Evolutionary conservation across 1,140 invertebrate genomes (phyloP).

Genomic region (Hylyphantes graminicola): DNA sequence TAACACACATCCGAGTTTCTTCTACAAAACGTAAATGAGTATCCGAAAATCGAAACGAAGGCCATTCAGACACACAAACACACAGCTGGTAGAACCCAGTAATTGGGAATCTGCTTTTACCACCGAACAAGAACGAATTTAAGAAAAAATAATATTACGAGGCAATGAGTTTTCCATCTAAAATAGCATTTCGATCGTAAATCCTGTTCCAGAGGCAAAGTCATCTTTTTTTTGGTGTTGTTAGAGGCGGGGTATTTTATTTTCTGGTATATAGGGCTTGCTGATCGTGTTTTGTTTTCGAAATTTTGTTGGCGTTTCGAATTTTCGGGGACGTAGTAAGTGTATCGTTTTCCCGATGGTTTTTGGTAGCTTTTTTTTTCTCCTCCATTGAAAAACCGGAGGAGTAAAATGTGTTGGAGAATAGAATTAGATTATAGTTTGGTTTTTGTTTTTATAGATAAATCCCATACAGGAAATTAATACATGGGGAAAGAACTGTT

Average conservation of each 20-base stretch:
- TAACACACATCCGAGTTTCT: too few species aligned
- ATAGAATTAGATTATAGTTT: too few species aligned
- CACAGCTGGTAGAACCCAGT: constrained; percentile 22
- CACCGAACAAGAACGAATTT: background rate
- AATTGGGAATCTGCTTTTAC: constrained; percentile 12
- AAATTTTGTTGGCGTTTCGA: too few species aligned
- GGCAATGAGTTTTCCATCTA: constrained; percentile 27
- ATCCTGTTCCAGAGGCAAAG: background rate
- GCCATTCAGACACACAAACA: background rate
- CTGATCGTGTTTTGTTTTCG: constrained; percentile 1
- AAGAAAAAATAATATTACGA: constrained; percentile 9
- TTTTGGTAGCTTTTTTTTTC: too few species aligned
- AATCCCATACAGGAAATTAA: too few species aligned
- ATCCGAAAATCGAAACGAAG: constrained; percentile 35
- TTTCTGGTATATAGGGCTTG: constrained; percentile 4
- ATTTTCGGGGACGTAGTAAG: too few species aligned
- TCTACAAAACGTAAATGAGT: constrained; percentile 28
- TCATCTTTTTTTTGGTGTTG: constrained; percentile 13
- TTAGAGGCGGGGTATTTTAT: constrained; percentile 1
- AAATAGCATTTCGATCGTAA: constrained; percentile 34
- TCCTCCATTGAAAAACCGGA: too few species aligned
- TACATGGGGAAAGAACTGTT: too few species aligned
- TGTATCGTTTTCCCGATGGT: too few species aligned
- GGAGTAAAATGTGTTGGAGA: too few species aligned
- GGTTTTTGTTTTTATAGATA: too few species aligned